Conservation (phyloP, 1,140 invertebrate species). For the Drosophila pseudoananassae region DNA sequence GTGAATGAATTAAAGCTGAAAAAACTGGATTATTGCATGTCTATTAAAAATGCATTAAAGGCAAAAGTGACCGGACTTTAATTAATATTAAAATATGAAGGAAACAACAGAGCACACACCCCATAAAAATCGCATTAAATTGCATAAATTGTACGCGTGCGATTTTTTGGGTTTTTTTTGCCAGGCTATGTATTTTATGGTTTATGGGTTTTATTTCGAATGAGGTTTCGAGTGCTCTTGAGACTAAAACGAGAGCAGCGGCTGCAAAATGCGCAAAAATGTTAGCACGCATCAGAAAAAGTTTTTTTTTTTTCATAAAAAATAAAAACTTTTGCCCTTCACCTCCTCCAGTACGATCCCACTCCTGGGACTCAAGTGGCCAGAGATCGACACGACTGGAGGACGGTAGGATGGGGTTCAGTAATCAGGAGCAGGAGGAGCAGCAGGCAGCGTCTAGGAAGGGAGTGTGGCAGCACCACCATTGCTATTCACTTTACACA, state of each 20-base stretch:
- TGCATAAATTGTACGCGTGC: constrained; percentile 70
- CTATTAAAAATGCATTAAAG: constrained; percentile 53
- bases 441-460: constrained; percentile 11
- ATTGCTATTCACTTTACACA: constrained; percentile 10
- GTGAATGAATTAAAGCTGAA: constrained; percentile 12
- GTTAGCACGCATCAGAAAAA: constrained; percentile 38
- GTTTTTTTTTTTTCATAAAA: too few species aligned
- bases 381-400: constrained; percentile 37
- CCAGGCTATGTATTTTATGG: neutral
- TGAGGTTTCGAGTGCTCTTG: constrained; percentile 44
- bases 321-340: neutral
- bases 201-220: constrained; percentile 27
- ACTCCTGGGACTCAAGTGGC: constrained; percentile 19
- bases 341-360: neutral
- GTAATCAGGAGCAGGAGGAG: constrained; percentile 1
- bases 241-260: constrained; percentile 60
- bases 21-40: constrained; percentile 13
- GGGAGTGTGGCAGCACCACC: constrained; percentile 43
- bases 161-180: constrained; percentile 27
- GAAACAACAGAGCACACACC: constrained; percentile 24
- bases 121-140: constrained; percentile 50
- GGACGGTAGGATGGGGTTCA: constrained; percentile 12
- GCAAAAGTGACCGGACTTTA: constrained; percentile 10
- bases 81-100: constrained; percentile 37
- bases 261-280: constrained; percentile 63